phyloP scores from a whole-genome alignment of 2,113 vertebrate species.

The Cnemophilus loriae region DNA sequence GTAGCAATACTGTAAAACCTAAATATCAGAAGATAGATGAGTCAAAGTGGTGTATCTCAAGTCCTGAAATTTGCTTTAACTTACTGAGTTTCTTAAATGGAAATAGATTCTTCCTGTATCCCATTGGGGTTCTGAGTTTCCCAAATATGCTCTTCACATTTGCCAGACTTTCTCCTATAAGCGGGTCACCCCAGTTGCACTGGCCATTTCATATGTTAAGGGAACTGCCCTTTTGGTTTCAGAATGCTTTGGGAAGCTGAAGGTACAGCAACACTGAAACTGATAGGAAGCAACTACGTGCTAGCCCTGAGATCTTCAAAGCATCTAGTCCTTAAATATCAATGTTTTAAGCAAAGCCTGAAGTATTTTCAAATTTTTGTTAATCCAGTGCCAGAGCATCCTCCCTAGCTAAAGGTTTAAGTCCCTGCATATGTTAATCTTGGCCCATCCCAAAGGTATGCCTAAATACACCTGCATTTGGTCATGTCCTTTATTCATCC shows the following conservation, averaged over 20 bases:
- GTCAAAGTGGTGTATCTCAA: not conserved
- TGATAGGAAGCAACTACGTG: not conserved
- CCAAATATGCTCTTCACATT: not conserved
- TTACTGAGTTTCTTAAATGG: not conserved
- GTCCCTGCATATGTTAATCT: not conserved
- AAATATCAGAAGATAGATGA: not conserved
- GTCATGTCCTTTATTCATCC: not conserved
- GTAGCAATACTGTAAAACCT: not conserved
- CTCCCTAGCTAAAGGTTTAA: too few species aligned
- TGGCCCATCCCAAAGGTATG: not conserved
- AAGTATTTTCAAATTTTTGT: not conserved
- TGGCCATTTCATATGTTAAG: not conserved
- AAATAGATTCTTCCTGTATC: not conserved
- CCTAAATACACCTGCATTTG: not conserved
- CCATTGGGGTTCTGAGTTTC: not conserved
- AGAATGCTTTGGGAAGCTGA: not conserved
- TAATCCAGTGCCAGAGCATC: not conserved
- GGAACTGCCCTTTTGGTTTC: not conserved
- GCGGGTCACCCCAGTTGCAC: too few species aligned
- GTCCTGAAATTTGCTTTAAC: not conserved
- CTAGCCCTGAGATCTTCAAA: not conserved
- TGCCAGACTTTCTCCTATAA: not conserved
- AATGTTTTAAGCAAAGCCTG: not conserved
- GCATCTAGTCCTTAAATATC: not conserved
- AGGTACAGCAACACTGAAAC: not conserved